phyloP scores from a whole-genome alignment of 92 coral and sea anemone species.

The Parazoanthus swiftii region DNA sequence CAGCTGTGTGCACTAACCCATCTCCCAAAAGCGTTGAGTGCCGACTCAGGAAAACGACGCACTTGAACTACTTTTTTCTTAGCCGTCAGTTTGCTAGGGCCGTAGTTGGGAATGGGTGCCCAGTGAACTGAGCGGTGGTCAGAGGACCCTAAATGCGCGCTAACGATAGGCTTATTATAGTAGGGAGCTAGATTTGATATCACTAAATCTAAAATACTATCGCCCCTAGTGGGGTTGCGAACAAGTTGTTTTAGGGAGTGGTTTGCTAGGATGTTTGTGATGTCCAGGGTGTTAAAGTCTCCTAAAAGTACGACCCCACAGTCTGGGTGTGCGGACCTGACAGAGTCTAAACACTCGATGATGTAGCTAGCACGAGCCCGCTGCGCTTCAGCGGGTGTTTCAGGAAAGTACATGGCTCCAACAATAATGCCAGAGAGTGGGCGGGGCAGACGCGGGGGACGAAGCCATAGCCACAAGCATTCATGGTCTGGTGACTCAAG shows the following conservation, averaged over 20 bases:
- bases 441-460: not conserved
- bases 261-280: slow-evolving; percentile 13
- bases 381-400: slow-evolving; percentile 1
- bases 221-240: not conserved
- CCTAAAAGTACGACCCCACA: slow-evolving; percentile 49
- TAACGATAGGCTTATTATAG: not conserved
- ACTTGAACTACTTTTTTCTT: too few species aligned
- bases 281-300: slow-evolving; percentile 52
- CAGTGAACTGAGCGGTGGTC: not conserved
- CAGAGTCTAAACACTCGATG: slow-evolving; percentile 37
- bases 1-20: too few species aligned
- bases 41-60: too few species aligned
- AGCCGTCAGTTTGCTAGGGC: too few species aligned
- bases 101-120: too few species aligned
- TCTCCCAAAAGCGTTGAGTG: too few species aligned
- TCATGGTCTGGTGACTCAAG: slow-evolving; percentile 39
- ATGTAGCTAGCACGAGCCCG: slow-evolving; percentile 34
- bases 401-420: not conserved
- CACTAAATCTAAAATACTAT: not conserved
- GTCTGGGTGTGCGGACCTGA: slow-evolving; percentile 48
- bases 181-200: not conserved
- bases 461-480: slow-evolving; percentile 57
- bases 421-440: not conserved
- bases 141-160: not conserved
- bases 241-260: not conserved